Conservation (phyloP, 2,797 vertebrate genomes). For the Steatocranus sp. region DNA sequence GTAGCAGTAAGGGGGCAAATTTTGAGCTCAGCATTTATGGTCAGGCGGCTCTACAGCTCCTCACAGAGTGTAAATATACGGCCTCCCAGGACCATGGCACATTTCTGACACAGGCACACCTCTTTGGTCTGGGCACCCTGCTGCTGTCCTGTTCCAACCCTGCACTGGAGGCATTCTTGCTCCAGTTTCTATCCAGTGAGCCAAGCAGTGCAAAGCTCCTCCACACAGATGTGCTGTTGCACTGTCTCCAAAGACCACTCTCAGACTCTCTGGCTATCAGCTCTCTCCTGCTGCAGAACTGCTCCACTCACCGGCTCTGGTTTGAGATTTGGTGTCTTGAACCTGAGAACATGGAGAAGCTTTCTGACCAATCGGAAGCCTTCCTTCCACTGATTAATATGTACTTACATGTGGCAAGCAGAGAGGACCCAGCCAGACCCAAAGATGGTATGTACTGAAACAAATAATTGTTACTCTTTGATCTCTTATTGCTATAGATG, state of each 20-base stretch:
- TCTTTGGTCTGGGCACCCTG: constrained; percentile 78
- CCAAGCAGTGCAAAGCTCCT: constrained; percentile 73
- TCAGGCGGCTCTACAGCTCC: constrained; percentile 75
- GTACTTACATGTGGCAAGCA: constrained; percentile 73
- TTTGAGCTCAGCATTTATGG: constrained; percentile 79
- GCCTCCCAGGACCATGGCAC: constrained; percentile 42
- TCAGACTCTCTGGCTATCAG: constrained; percentile 56
- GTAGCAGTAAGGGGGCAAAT: not conserved
- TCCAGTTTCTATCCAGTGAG: constrained; percentile 72
- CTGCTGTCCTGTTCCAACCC: constrained; percentile 75
- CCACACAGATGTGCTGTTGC: constrained; percentile 69
- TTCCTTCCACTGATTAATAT: constrained; percentile 76
- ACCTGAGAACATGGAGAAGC: constrained; percentile 31
- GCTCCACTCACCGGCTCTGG: constrained; percentile 79
- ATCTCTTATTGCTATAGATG: not conserved
- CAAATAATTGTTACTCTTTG: not conserved
- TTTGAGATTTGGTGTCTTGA: constrained; percentile 88
- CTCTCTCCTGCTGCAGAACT: constrained; percentile 76
- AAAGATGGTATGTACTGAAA: constrained; percentile 70
- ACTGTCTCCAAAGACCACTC: constrained; percentile 74
- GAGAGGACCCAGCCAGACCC: constrained; percentile 64
- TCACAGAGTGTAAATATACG: constrained; percentile 63
- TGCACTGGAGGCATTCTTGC: constrained; percentile 77
- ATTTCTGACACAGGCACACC: constrained; percentile 73
- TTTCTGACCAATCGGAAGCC: constrained; percentile 57